Conservation (phyloP, 2,113 vertebrate species). For the Carassius carassius region DNA sequence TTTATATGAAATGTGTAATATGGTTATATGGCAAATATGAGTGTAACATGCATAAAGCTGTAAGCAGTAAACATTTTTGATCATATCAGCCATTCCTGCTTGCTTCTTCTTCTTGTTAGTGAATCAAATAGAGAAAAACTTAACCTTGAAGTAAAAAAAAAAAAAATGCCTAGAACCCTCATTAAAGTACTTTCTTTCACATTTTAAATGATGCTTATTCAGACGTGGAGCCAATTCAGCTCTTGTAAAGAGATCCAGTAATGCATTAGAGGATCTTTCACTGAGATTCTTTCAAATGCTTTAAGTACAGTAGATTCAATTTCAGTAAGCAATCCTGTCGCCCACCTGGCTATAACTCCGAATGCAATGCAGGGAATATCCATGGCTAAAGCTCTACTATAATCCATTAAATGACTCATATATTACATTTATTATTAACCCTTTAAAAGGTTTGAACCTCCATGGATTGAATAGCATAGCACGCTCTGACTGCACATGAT, state of each 20-base stretch:
- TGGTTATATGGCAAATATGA: neutral
- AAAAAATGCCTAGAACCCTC: neutral
- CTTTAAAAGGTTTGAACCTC: neutral
- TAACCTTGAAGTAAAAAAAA: neutral
- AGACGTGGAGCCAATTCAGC: neutral
- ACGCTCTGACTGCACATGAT: neutral
- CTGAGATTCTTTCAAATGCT: neutral
- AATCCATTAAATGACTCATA: slow-evolving; percentile 47
- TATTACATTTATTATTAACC: slow-evolving; percentile 29
- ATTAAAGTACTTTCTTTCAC: neutral
- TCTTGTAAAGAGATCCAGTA: neutral
- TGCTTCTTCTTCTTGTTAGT: neutral
- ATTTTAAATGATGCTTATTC: neutral
- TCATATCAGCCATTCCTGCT: neutral
- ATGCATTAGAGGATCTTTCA: slow-evolving; percentile 10
- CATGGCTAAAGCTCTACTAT: slow-evolving; percentile 13
- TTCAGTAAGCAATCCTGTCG: slow-evolving; percentile 57
- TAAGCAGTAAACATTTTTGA: neutral
- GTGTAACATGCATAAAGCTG: neutral
- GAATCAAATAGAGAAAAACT: neutral
- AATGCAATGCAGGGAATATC: slow-evolving; percentile 51
- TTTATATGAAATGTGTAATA: neutral
- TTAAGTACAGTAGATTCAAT: slow-evolving; percentile 51
- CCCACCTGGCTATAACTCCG: slow-evolving; percentile 19
- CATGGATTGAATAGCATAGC: neutral